A percentile compares a stretch with the other conserved stretches of the same genome.
phyloP scores from a whole-genome alignment of 2,888 invertebrate species.

The Sinopyrophorus schimmeli region DNA sequence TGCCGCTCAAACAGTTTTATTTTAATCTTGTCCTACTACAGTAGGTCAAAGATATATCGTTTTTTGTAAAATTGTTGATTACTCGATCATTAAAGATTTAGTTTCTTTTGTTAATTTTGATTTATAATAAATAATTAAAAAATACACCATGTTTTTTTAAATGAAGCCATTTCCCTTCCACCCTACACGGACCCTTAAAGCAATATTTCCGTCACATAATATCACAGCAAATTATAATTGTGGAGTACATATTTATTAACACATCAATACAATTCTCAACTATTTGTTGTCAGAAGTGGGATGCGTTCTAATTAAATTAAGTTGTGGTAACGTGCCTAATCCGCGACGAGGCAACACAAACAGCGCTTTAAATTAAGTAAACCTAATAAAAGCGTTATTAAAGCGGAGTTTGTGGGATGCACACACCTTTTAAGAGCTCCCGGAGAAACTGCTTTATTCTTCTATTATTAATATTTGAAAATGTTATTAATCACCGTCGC shows the following conservation, averaged over 20 bases:
- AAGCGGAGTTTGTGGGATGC: conserved; percentile 19
- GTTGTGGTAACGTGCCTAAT: conserved; percentile 18
- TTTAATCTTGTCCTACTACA: too few species aligned
- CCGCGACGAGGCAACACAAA: conserved; percentile 17
- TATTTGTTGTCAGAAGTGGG: conserved; percentile 13
- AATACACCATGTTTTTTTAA: too few species aligned
- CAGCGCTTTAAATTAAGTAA: conserved; percentile 21
- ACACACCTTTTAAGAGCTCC: conserved; percentile 15
- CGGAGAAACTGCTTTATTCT: not conserved
- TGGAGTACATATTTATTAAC: conserved; percentile 4
- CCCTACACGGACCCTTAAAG: not conserved
- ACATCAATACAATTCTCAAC: conserved; percentile 13
- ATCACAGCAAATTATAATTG: conserved; percentile 6
- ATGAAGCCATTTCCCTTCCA: too few species aligned
- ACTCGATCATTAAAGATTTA: too few species aligned
- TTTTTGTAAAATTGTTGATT: too few species aligned
- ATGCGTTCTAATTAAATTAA: conserved; percentile 20
- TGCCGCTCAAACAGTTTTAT: too few species aligned
- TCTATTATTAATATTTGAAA: conserved; percentile 22
- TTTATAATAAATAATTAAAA: too few species aligned
- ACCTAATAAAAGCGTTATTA: conserved; percentile 28
- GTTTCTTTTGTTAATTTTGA: too few species aligned
- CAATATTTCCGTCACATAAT: conserved; percentile 1
- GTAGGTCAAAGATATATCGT: too few species aligned
- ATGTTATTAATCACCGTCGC: conserved; percentile 17